Conservation (phyloP, 2,797 vertebrate species). For the Anniella stebbinsi region DNA sequence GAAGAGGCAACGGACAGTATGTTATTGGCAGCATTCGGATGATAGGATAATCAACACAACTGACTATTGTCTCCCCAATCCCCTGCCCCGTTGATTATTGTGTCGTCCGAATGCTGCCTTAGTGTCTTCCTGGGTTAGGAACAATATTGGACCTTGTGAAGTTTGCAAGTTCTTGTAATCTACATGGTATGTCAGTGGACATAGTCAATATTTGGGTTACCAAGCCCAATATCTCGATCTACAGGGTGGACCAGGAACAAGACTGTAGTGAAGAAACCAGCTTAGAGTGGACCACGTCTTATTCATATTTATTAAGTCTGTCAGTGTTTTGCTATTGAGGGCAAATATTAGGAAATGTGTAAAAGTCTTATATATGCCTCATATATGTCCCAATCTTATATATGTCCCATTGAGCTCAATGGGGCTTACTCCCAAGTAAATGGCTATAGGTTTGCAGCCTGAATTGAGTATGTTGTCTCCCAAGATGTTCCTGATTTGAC, state of each 20-base stretch:
- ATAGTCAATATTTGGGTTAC: neutral
- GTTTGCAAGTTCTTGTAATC: neutral
- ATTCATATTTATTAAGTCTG: neutral
- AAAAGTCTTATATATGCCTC: neutral
- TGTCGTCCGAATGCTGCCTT: too few relatives aligned
- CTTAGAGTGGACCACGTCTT: neutral
- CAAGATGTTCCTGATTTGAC: neutral
- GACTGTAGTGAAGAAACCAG: neutral
- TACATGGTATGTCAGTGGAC: too few relatives aligned
- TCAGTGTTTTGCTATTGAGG: neutral
- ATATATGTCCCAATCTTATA: too few relatives aligned
- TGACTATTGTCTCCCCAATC: too few relatives aligned
- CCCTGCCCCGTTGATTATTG: too few relatives aligned
- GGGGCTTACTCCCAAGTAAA: too few relatives aligned
- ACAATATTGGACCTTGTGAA: neutral
- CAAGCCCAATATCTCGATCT: neutral
- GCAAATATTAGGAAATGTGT: neutral
- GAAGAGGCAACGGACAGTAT: too few relatives aligned
- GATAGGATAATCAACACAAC: too few relatives aligned
- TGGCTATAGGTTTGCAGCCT: neutral
- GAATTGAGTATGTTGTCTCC: neutral
- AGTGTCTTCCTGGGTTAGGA: constrained; percentile 62
- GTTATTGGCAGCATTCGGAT: too few relatives aligned
- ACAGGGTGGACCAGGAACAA: neutral
- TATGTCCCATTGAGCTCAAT: too few relatives aligned